These are phyloP conservation scores for Siniperca obscura DNA, from an alignment of 2,797 vertebrate species.

Conservation along the genomic window DNA sequence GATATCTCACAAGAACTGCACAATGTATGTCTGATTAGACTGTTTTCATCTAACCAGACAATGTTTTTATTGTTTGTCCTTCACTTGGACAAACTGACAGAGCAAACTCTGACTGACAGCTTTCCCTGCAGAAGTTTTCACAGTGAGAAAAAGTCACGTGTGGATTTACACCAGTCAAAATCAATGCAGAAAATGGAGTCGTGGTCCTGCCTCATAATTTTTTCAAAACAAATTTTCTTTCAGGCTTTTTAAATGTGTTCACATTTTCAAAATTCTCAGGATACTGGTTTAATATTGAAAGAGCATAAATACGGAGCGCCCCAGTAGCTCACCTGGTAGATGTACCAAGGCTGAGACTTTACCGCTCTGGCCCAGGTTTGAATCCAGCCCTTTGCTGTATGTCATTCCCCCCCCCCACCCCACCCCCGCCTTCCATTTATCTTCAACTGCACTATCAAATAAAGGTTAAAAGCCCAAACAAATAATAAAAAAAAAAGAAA, in stretches of 20 bases:
- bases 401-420: no score
- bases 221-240: neutral
- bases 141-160: neutral
- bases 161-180: neutral
- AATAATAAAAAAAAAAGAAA: no score
- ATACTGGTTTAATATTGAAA: neutral
- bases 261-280: neutral
- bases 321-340: no score
- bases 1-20: no score
- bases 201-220: neutral
- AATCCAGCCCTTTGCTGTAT: no score
- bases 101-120: neutral
- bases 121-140: constrained; percentile 8
- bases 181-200: neutral
- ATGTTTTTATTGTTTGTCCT: neutral
- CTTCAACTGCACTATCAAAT: no score
- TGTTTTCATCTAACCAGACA: neutral
- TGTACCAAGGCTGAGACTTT: no score
- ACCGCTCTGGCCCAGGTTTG: no score
- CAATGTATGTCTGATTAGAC: neutral
- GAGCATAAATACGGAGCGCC: neutral
- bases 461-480: no score
- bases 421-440: no score
- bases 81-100: neutral
- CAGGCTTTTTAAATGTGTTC: neutral